Conservation (phyloP, 2,888 invertebrate species). For the Hypena proboscidalis region DNA sequence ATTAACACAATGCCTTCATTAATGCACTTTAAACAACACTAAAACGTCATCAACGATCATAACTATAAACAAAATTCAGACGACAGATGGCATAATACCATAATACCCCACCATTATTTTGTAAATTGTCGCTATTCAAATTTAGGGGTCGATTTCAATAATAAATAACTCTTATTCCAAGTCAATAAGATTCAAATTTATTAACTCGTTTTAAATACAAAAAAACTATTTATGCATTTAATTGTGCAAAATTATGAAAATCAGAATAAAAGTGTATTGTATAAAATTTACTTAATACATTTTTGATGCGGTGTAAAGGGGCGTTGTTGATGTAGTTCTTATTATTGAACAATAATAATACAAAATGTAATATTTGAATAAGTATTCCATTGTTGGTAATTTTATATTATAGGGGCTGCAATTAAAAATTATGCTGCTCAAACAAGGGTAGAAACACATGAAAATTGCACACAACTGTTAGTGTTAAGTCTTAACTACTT, state of each 20-base stretch:
- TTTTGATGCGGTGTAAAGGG: slow-evolving; percentile 10
- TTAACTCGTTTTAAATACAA: slow-evolving; percentile 22
- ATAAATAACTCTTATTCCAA: slow-evolving; percentile 5
- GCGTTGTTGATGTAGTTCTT: slow-evolving; percentile 4
- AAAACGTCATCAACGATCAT: slow-evolving; percentile 55
- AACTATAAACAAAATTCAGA: slow-evolving; percentile 51
- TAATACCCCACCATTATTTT: slow-evolving; percentile 61
- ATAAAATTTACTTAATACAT: slow-evolving; percentile 27
- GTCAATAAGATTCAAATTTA: slow-evolving; percentile 24
- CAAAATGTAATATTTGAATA: neutral
- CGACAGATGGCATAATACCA: slow-evolving; percentile 72
- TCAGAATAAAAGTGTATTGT: slow-evolving; percentile 23
- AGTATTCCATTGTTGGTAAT: no score
- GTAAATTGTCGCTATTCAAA: slow-evolving; percentile 48
- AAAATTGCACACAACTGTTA: no score
- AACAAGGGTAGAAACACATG: no score
- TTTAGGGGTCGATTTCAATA: slow-evolving; percentile 27
- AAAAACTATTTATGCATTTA: slow-evolving; percentile 43
- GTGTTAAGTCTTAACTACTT: no score
- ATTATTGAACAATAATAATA: neutral
- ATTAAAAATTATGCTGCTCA: no score
- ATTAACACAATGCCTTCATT: slow-evolving; percentile 35
- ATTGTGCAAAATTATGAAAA: slow-evolving; percentile 26
- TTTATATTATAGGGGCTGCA: no score
- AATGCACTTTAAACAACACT: slow-evolving; percentile 42